Evolutionary conservation across 1,140 invertebrate species (phyloP), one percentile per base, ranked within the genome.

Genomic region (Leptinotarsa lineolata): DNA sequence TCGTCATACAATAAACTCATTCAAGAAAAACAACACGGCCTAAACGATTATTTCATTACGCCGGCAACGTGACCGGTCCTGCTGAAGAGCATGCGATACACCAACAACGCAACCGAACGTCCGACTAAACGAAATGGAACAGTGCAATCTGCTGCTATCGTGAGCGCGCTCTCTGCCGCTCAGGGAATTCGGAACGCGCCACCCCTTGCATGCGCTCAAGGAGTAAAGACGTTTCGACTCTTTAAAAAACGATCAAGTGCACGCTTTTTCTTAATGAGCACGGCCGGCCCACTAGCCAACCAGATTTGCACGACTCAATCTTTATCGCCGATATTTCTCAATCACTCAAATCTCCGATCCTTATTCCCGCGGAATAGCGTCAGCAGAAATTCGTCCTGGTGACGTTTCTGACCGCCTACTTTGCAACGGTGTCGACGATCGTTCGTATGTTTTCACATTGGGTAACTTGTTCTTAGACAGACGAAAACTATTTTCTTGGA

Each of bases 1-100:
- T 97, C 74, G 76, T 81, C 81, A 81, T 80, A 67, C 48, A 71
- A 30, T 24, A 39, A 73, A 74, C 61, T 64, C 75, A 77, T 74
- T 68, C 74, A 72, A 75, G 68, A 58, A 60, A 70, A 77, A 64
- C 59, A 58, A 58, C 73, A 30, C 48, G 48, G 59, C 45, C 72
- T 45, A 70, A 66, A 54, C 45, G 16, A 16, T 66, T 67, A 72
- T 76, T 54, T 54, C 66, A 78, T 66, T 54, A 74, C 77, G 74
- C 48, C 70, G 65, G 76, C 79, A 81, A 81, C 80, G 80, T 80
- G 80, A 81, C 79, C 78, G 69, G 67, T 54, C 65, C 68, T 70
- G 71, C 45, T 45, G 59, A 70, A 63, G 13, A 59, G 69, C 59
- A 64, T 60, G 72, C 78, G 64, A 39, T 64, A 73, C 73, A 72